phyloP scores from a whole-genome alignment of 2,888 invertebrate genomes.

The Frankliniella fusca region DNA sequence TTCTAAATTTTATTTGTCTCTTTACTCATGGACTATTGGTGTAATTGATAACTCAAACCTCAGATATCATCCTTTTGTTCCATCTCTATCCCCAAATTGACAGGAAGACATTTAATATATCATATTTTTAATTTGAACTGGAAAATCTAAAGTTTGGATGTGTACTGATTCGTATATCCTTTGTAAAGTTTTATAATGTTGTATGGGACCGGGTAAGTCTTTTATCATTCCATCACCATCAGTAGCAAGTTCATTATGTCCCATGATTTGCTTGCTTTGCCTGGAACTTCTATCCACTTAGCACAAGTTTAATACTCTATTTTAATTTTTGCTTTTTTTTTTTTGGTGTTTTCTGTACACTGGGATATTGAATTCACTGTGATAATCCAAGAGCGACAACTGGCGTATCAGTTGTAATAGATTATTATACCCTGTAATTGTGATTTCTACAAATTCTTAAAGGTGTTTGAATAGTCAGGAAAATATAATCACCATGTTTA shows the following conservation, averaged over 20 bases:
- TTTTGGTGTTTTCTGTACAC: not conserved
- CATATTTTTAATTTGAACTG: too few species aligned
- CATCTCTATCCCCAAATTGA: too few species aligned
- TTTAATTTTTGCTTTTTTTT: not conserved
- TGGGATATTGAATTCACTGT: not conserved
- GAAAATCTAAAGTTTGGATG: not conserved
- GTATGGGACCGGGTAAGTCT: constrained; percentile 8
- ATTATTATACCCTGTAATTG: not conserved
- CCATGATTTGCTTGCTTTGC: not conserved
- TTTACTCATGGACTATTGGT: too few species aligned
- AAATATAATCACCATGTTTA: not conserved
- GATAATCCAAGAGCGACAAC: not conserved
- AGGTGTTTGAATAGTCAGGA: too few species aligned
- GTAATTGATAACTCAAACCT: too few species aligned
- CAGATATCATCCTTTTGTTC: too few species aligned
- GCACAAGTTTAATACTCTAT: too few species aligned
- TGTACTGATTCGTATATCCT: not conserved
- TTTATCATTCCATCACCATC: not conserved
- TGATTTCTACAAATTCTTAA: not conserved
- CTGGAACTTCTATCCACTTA: too few species aligned
- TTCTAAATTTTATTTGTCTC: not conserved
- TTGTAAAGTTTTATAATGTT: not conserved
- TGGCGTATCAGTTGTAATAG: not conserved
- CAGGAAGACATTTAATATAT: too few species aligned
- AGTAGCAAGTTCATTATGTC: not conserved